Evolutionary conservation across 2,113 vertebrate species (phyloP), one percentile per base, ranked within the genome.

Genomic region (Melanostigma gelatinosum): DNA sequence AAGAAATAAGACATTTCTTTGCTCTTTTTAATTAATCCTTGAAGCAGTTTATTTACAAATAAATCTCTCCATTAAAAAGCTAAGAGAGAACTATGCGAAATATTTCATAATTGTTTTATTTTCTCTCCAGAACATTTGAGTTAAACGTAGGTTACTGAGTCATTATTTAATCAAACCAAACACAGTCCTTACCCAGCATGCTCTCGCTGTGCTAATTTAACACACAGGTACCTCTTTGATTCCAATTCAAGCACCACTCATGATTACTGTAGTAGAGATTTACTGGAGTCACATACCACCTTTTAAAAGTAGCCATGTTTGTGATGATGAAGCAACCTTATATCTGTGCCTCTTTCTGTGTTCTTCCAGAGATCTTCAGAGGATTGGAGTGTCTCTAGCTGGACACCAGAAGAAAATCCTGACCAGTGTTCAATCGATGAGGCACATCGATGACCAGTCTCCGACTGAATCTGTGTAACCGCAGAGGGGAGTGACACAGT

Each of bases 401-500:
- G 97, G 98, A 88, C 98, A 99, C 93, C 98, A 99, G 95, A 99
- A 99, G 95, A 99, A 99, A 93, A 98, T 99, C 86, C 94, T 99
- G 87, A 99, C 97, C 94, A 98, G 98, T 10, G 96, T 99, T n/a
- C 96, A 99, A 91, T 96, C 96, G 3, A 98, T 98, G 97, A 96
- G 96, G 89, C 95, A 95, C 89, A 93, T 93, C 83, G 97, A 95
- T 87, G 97, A 95, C 90, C 97, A 98, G 91, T 97, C 97, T 71
- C 96, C 96, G 0, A 94, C 93, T 38, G 92, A 93, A 5, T 94
- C 93, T 2, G 90, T 94, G 78, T 94, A 78, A 76, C 73, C 12
- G 7, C 52, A 32, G n/a, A 8, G 24, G 1, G 72, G n/a, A 61
- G 38, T 1, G 20, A n/a, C 27, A 8, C 67, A 50, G 44, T 50